Evolutionary conservation across 2,888 invertebrate species (phyloP).

Genomic region (Hypercompe scribonia): DNA sequence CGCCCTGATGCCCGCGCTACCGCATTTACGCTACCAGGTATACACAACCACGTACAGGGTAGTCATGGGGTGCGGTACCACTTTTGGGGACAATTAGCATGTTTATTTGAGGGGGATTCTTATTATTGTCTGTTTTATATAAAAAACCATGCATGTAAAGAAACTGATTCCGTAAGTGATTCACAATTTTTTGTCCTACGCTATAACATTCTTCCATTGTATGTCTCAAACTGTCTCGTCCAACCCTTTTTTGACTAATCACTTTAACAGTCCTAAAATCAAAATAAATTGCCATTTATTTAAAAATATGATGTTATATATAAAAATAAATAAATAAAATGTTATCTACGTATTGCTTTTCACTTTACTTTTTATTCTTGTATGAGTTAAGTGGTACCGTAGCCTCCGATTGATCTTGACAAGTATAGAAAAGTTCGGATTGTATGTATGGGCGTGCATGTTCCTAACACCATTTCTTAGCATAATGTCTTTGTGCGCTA

Average conservation of each 20-base stretch:
- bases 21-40: slow-evolving; percentile 78
- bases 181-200: background rate
- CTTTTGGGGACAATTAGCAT: background rate
- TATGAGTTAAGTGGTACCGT: slow-evolving; percentile 13
- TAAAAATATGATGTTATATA: background rate
- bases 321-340: background rate
- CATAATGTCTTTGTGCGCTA: slow-evolving; percentile 18
- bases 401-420: background rate
- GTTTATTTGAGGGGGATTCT: background rate
- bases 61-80: slow-evolving; percentile 1
- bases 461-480: slow-evolving; percentile 46
- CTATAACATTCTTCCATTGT: background rate
- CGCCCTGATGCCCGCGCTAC: slow-evolving; percentile 73
- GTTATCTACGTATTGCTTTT: background rate
- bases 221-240: background rate
- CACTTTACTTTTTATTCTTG: background rate
- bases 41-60: slow-evolving; percentile 15
- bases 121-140: background rate
- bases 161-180: background rate
- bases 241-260: background rate
- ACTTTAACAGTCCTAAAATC: background rate
- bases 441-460: slow-evolving; percentile 48
- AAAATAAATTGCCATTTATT: background rate
- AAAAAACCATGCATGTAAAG: background rate
- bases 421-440: slow-evolving; percentile 11